Evolutionary conservation across 2,888 invertebrate species (phyloP), one percentile per base, ranked within the genome.

Genomic region (Dysmachus trigonus): DNA sequence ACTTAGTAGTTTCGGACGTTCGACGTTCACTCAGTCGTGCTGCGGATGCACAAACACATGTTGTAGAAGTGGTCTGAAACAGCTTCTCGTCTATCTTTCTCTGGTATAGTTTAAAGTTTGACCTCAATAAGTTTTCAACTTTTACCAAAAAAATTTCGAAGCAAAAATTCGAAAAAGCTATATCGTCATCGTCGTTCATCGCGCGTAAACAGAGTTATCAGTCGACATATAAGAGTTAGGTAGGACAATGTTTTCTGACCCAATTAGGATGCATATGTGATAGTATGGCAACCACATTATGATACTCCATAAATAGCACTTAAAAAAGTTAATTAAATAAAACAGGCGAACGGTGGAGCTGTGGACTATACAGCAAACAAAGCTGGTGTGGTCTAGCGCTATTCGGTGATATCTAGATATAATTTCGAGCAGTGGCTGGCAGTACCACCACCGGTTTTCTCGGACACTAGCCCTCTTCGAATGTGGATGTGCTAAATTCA

Each of bases 401-500:
- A 62, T 62, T 62, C 62, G 62, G 10, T 62, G 62, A 62, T 62
- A 62, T 62, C 62, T 62, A 62, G 62, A 62, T 62, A 62, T 62
- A 62, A 22, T 22, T 62, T 62, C 62, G 22, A 62, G 13, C 27
- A 22, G 38, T 35, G 76, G 35, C 6, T 35, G 33, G 38, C 10
- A 35, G 7, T 18, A 1, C 1, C n/a, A 18, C 22, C 4, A 13
- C 38, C n/a, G 35, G 74, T 8, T 76, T 33, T 33, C 33, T 76
- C 38, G 35, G 38, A 38, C 38, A 38, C 35, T 38, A 22, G 22
- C 38, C 35, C 41, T 33, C 33, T 33, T 7, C 38, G 35, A 31
- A 81, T 81, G 81, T 81, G 81, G 81, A 81, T 81, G 81, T 81
- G 81, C 81, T 84, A 85, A 86, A 85, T 86, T 86, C 85, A 86